phyloP scores from a whole-genome alignment of 2,888 invertebrate species.

The Dicyrtomina minuta region DNA sequence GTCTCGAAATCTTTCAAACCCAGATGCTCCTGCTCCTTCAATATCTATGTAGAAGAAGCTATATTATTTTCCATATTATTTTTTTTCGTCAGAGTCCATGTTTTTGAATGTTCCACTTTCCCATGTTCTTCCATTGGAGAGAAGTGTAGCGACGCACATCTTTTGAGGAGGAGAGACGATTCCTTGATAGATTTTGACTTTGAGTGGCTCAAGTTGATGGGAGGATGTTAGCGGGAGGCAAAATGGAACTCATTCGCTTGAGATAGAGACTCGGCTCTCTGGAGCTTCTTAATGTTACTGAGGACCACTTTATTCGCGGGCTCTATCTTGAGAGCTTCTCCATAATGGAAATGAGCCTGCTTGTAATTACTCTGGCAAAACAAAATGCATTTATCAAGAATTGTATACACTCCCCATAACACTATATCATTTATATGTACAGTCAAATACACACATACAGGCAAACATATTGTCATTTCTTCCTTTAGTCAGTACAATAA shows the following conservation, averaged over 20 bases:
- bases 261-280: slow-evolving; percentile 32
- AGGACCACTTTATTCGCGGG: slow-evolving; percentile 45
- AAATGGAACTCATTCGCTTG: slow-evolving; percentile 25
- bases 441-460: background rate
- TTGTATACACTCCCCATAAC: background rate
- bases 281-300: slow-evolving; percentile 44
- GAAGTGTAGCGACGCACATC: background rate
- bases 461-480: background rate
- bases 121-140: background rate
- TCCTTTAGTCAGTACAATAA: no score
- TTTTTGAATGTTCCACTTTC: background rate
- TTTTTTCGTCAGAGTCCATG: background rate
- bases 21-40: slow-evolving; percentile 11
- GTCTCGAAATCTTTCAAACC: slow-evolving; percentile 10
- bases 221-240: slow-evolving; percentile 21
- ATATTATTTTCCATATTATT: background rate
- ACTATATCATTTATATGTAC: background rate
- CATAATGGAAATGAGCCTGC: slow-evolving; percentile 45
- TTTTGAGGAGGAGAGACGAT: no score
- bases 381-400: background rate
- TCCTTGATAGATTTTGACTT: background rate
- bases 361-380: slow-evolving; percentile 42
- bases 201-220: slow-evolving; percentile 5
- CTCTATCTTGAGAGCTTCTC: slow-evolving; percentile 45
- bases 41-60: no score